These are phyloP conservation scores for Rhodophaea formosa DNA, from an alignment of 2,888 invertebrate species.

Conservation along the genomic window DNA sequence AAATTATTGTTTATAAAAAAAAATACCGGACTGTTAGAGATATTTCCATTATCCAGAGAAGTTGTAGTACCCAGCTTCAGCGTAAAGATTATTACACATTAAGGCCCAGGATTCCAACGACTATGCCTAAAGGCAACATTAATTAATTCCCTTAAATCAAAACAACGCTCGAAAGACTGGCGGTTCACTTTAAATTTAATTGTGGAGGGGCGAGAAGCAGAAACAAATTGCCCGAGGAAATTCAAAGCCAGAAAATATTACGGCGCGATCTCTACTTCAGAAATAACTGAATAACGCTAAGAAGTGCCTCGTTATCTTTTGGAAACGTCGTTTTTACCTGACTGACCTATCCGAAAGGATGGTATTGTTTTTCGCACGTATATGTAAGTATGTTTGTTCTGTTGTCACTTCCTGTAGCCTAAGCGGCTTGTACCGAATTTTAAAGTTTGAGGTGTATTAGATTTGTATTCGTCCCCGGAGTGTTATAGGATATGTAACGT, in stretches of 20 bases:
- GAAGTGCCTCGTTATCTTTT: slow-evolving; percentile 24
- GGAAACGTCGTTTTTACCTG: background rate
- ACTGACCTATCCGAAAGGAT: no score
- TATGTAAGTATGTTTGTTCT: no score
- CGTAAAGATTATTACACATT: slow-evolving; percentile 51
- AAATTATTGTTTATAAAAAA: no score
- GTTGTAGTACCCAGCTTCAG: slow-evolving; percentile 18
- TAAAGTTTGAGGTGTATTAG: slow-evolving; percentile 18
- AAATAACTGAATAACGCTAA: slow-evolving; percentile 31
- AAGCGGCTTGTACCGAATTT: slow-evolving; percentile 9
- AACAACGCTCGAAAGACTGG: slow-evolving; percentile 59
- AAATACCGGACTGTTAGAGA: background rate
- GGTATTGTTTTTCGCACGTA: no score
- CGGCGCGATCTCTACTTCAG: slow-evolving; percentile 28
- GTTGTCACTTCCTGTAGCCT: no score
- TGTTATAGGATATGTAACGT: no score
- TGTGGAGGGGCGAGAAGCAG: slow-evolving; percentile 52
- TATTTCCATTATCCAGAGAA: background rate
- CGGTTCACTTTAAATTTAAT: slow-evolving; percentile 67
- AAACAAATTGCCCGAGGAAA: slow-evolving; percentile 59
- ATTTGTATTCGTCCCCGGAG: no score
- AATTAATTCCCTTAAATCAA: slow-evolving; percentile 73
- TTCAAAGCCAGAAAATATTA: slow-evolving; percentile 42
- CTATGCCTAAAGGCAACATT: slow-evolving; percentile 54
- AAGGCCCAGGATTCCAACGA: slow-evolving; percentile 42